Base-by-base conservation (phyloP, 1,140 invertebrate genomes). In the Bombyx mandarina region DNA sequence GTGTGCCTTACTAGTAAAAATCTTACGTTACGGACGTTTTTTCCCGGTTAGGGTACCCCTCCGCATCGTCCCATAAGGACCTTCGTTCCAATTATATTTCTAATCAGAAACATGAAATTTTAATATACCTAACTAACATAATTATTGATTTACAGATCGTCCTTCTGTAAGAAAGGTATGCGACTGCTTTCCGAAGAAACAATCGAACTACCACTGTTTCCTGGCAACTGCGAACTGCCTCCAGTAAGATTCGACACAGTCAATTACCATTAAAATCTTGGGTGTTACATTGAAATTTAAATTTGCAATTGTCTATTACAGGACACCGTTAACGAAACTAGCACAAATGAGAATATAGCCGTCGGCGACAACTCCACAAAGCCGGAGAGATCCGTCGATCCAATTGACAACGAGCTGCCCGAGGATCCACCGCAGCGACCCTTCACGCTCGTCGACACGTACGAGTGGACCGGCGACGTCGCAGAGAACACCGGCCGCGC, bases 91-190 rank as follows among this genome's bases (percentile, higher is more conserved):
- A 18, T 18, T 18, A 18, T 1, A 35, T 35, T 35, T 35, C 4
- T 5, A 35, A 35, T 35, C 26, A 35, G 26, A 1, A 35, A 35
- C 26, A 35, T 35, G 26, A 35, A 35, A 35, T 35, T 35, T 35
- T 35, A 35, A 35, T 35, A 35, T 0, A 35, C 1, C 26, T 52
- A 45, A 43, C 45, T 48, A 47, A 45, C 43, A 47, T 45, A 50
- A 10, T 52, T 53, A 22, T 3, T 18, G 42, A 50, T 7, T 67
- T 71, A 60, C 79, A 93, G 93, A 12, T 90, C 93, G 35, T 96
- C 95, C 0, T 90, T 95, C 43, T 97, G 95, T 69, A 93, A 93
- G 47, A 91, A 93, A 66, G 91, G 91, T 43, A 82, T 96, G 7
- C 90, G 92, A 43, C 80, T 97, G n/a, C 92, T 93, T 66, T 93